Conservation (phyloP, 2,797 vertebrate species). For the Spinus olivaceus region DNA sequence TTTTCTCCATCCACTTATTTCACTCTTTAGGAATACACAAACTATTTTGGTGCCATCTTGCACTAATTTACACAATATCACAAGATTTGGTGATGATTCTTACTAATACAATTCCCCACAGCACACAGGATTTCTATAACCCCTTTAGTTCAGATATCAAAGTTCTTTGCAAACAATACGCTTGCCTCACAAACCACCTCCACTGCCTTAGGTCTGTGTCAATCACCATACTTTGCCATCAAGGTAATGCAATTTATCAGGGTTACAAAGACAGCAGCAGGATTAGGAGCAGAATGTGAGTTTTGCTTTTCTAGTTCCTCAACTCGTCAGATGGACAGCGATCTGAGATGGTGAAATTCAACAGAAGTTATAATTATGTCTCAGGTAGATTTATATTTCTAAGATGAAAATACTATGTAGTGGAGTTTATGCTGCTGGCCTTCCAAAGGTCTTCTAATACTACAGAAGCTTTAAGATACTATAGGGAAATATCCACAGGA, state of each 20-base stretch:
- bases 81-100: neutral
- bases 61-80: neutral
- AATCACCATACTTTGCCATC: neutral
- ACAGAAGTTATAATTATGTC: neutral
- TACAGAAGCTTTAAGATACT: neutral
- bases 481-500: neutral
- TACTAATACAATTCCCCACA: neutral
- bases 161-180: neutral
- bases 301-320: neutral
- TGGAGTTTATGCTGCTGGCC: neutral
- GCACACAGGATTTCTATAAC: neutral
- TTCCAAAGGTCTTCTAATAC: neutral
- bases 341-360: neutral
- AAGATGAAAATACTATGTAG: accelerated
- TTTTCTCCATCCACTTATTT: neutral
- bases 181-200: neutral
- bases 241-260: neutral
- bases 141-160: neutral
- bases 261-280: neutral
- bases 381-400: neutral
- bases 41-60: neutral
- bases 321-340: neutral
- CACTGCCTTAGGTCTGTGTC: neutral
- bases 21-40: neutral
- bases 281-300: neutral